Conservation (phyloP, 53 echinoderm and acorn worm genomes). For the Hippasteria phrygiana region DNA sequence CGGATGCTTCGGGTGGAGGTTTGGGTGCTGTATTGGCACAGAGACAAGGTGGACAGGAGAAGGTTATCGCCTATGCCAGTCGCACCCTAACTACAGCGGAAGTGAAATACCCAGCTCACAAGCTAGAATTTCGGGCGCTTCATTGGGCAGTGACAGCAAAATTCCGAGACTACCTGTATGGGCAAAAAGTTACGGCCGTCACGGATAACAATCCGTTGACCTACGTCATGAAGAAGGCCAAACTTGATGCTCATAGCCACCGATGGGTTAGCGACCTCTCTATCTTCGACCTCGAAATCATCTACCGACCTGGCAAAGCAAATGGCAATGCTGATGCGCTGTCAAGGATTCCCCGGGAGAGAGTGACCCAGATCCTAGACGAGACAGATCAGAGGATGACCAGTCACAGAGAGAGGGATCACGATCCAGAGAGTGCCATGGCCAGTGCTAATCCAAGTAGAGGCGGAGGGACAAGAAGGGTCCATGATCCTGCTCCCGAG, state of each 20-base stretch:
- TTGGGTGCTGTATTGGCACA: slow-evolving; percentile 45
- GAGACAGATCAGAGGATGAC: not conserved
- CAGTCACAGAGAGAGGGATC: not conserved
- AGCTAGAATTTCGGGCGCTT: slow-evolving; percentile 61
- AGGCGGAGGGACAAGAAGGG: not conserved
- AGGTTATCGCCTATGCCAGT: slow-evolving; percentile 22
- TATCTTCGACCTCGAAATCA: slow-evolving; percentile 50
- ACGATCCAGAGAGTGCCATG: not conserved
- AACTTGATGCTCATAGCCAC: slow-evolving; percentile 61
- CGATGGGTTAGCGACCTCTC: slow-evolving; percentile 67
- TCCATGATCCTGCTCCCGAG: not conserved
- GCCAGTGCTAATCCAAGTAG: not conserved
- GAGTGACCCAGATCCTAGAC: slow-evolving; percentile 33
- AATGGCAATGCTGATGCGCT: slow-evolving; percentile 64
- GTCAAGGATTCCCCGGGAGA: slow-evolving; percentile 40
- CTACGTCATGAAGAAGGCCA: slow-evolving; percentile 65
- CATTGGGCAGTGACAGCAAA: slow-evolving; percentile 62
- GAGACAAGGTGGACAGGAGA: slow-evolving; percentile 17
- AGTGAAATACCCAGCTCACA: slow-evolving; percentile 51
- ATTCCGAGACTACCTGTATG: slow-evolving; percentile 58
- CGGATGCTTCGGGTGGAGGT: slow-evolving; percentile 34
- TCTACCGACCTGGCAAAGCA: slow-evolving; percentile 53
- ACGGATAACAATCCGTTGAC: slow-evolving; percentile 67
- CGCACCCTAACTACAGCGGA: slow-evolving; percentile 13
- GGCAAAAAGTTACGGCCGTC: slow-evolving; percentile 40